Evolutionary conservation across 2,113 vertebrate species (phyloP), one percentile per base, ranked within the genome.

Genomic region (Campylorhamphus procurvoides): DNA sequence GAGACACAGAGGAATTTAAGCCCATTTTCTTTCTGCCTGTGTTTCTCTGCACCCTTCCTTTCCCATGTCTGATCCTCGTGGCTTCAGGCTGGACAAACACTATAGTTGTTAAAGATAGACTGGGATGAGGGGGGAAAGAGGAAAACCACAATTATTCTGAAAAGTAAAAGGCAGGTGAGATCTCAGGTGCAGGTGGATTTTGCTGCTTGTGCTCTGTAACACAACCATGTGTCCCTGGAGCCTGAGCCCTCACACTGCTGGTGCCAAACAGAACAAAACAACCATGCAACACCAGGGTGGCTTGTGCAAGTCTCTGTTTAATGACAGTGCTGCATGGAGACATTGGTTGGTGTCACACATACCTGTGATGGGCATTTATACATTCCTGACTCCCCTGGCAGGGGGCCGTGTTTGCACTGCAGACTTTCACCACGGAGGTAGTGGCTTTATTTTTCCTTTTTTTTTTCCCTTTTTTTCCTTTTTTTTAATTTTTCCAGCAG

Each of bases 221-320:
- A 7, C 24, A 59, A 18, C 6, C 1, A 0, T 1, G 10, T 46
- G 31, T 63, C 66, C 77, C 64, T 55, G 16, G 42, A 19, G 37
- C 6, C 55, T 13, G 40, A 71, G 24, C 53, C 72, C 58, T 29
- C 35, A 5, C 40, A 7, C 2, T 9, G 16, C 87, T 68, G 60
- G 25, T 17, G 31, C 3, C 1, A 35, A 73, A n/a, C 87, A 83
- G 46, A 93, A 82, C 4, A 18, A 91, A 94, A 39, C 20, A 94
- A 75, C 3, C 72, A 71, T 35, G 28, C 0, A 10, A 90, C 82
- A 75, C 58, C 87, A 17, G 63, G 49, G 68, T 31, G 86, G 59
- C 87, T 94, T 93, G 72, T 96, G 93, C 74, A 96, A 89, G 83
- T 96, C 79, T 90, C 82, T 90, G 1, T 96, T 95, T 96, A 97